Percentiles rank a stretch among this genome's conserved stretches.
Conservation (phyloP, 2,113 vertebrate genomes). For the Ellobius talpinus region DNA sequence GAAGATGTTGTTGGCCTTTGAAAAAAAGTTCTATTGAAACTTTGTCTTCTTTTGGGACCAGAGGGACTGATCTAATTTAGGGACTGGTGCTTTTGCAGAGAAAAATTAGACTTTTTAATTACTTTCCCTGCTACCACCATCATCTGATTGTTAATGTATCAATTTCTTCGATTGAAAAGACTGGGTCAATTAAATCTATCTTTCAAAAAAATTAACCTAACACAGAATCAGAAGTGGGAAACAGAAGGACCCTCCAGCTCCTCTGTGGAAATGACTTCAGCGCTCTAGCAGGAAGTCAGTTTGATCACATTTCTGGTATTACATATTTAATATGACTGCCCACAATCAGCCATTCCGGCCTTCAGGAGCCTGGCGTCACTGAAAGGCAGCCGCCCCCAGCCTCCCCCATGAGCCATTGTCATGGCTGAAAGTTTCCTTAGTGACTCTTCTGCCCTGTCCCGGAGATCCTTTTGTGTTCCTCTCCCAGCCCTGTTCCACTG, state of each 20-base stretch:
- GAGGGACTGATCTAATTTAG: slow-evolving; percentile 81
- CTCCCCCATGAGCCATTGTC: background rate
- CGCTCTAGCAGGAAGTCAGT: slow-evolving; percentile 60
- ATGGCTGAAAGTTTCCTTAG: slow-evolving; percentile 52
- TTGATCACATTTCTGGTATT: slow-evolving; percentile 80
- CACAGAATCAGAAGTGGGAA: slow-evolving; percentile 63
- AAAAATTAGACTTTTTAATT: slow-evolving; percentile 85
- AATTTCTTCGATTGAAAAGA: slow-evolving; percentile 80
- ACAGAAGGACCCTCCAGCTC: slow-evolving; percentile 6
- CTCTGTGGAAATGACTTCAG: background rate
- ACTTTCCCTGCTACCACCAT: slow-evolving; percentile 40
- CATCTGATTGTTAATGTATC: slow-evolving; percentile 57
- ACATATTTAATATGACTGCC: slow-evolving; percentile 48
- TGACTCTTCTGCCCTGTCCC: slow-evolving; percentile 18
- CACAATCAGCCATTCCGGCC: background rate
- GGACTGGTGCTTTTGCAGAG: slow-evolving; percentile 72
- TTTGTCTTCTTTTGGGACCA: slow-evolving; percentile 81
- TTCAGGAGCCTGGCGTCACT: slow-evolving; percentile 29
- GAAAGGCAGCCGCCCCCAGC: slow-evolving; percentile 20
- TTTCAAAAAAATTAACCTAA: slow-evolving; percentile 14
- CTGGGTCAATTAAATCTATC: slow-evolving; percentile 69
- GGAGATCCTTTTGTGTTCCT: background rate
- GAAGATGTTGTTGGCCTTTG: slow-evolving; percentile 55
- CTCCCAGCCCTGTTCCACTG: background rate
- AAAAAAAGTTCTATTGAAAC: slow-evolving; percentile 80